These are phyloP conservation scores for Rhineura floridana DNA, from an alignment of 2,113 vertebrate genomes.

Conservation along the genomic window DNA sequence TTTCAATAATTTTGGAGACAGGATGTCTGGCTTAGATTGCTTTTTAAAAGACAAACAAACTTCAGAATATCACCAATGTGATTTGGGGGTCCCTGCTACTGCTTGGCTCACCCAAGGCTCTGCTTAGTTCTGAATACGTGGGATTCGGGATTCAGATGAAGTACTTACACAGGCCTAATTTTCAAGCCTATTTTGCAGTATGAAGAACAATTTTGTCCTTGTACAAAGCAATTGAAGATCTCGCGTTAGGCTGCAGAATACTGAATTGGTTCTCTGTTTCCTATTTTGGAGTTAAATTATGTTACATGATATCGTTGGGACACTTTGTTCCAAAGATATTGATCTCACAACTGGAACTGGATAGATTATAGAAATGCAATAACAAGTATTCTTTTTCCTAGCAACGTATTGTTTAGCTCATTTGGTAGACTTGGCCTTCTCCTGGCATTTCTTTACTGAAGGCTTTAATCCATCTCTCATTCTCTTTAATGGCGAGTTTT, in stretches of 20 bases:
- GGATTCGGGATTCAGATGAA: too few species aligned
- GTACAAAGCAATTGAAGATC: neutral
- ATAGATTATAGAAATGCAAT: neutral
- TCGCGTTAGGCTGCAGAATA: neutral
- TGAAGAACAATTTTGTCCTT: neutral
- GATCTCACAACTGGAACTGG: neutral
- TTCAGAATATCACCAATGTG: too few species aligned
- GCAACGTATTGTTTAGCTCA: neutral
- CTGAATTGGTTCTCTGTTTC: neutral
- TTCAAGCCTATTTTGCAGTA: neutral
- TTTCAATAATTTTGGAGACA: too few species aligned
- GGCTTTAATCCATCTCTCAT: neutral
- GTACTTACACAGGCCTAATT: too few species aligned
- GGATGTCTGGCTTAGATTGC: too few species aligned
- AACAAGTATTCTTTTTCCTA: slow-evolving; percentile 1
- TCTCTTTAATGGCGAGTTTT: neutral
- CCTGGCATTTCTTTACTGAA: neutral
- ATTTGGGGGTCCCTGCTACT: too few species aligned
- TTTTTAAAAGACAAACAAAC: too few species aligned
- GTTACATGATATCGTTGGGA: neutral
- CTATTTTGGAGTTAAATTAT: neutral
- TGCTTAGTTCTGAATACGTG: too few species aligned
- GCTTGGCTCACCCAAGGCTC: too few species aligned
- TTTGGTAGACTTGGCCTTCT: neutral
- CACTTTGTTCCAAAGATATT: neutral